Conservation (phyloP, 2,113 vertebrate species). For the Sceloporus tristichus region DNA sequence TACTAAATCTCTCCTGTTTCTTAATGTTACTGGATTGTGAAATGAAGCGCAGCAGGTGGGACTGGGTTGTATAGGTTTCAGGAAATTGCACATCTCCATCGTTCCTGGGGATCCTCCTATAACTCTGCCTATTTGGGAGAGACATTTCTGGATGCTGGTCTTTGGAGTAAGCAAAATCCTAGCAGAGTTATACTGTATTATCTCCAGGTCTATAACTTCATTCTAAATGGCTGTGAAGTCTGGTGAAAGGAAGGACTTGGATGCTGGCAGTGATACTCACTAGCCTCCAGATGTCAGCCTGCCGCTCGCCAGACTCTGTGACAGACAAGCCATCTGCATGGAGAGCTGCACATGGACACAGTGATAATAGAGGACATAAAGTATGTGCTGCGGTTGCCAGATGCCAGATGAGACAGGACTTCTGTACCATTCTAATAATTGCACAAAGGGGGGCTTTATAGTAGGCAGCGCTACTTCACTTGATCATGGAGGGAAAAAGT, state of each 20-base stretch:
- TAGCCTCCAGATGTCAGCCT: slow-evolving; percentile 19
- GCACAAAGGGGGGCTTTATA: not conserved
- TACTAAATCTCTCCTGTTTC: slow-evolving; percentile 20
- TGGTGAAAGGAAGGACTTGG: slow-evolving; percentile 18
- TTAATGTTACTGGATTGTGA: slow-evolving; percentile 19
- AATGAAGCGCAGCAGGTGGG: slow-evolving; percentile 33
- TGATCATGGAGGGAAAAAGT: too few relatives aligned
- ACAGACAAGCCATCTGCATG: slow-evolving; percentile 29
- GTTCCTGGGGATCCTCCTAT: slow-evolving; percentile 8
- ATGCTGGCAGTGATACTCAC: not conserved
- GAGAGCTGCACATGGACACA: not conserved
- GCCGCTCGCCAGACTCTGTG: slow-evolving; percentile 5
- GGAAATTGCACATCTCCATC: not conserved
- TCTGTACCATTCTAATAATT: not conserved
- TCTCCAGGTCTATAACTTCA: not conserved
- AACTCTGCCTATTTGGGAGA: not conserved
- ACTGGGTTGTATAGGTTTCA: not conserved
- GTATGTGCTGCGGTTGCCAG: not conserved
- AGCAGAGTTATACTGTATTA: slow-evolving; percentile 5
- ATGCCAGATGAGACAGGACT: not conserved
- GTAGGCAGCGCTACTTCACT: not conserved
- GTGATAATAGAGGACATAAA: not conserved
- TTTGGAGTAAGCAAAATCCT: not conserved
- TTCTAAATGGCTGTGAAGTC: slow-evolving; percentile 11
- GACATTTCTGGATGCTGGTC: slow-evolving; percentile 2